Evolutionary conservation across 2,113 vertebrate species (phyloP).

Genomic region (Sphyrna mokarran): DNA sequence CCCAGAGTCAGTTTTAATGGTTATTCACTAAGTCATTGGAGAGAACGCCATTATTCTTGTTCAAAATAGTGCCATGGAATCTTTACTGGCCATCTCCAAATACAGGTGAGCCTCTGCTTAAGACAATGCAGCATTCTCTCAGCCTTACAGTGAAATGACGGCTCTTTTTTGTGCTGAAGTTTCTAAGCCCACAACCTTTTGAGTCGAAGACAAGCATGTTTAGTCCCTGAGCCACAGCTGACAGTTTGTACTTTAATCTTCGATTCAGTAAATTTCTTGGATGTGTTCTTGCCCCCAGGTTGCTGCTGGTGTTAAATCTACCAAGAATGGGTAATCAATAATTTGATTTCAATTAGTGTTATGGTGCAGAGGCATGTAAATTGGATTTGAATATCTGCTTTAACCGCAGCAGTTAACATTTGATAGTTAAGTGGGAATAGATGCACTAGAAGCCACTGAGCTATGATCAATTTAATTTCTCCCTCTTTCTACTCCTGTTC

Average conservation of each 20-base stretch:
- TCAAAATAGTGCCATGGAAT: background rate
- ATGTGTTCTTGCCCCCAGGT: background rate
- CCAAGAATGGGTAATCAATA: background rate
- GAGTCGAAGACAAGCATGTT: background rate
- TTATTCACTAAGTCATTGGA: background rate
- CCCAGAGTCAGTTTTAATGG: background rate
- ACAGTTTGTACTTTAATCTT: background rate
- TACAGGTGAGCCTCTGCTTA: no score
- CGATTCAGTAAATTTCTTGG: background rate
- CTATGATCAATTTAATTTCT: background rate
- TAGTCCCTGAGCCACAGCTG: background rate
- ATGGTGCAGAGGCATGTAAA: background rate
- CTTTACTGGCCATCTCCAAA: background rate
- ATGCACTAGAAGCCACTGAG: background rate
- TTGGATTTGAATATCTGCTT: background rate
- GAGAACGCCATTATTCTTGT: background rate
- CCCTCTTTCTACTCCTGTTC: background rate
- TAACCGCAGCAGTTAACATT: background rate
- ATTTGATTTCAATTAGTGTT: background rate
- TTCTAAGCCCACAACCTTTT: background rate
- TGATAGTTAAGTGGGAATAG: background rate
- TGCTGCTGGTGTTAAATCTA: background rate
- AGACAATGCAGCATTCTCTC: background rate
- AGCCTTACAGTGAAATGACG: background rate
- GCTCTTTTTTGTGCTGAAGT: background rate